Evolutionary conservation across 2,888 invertebrate species (phyloP).

Genomic region (Cataglyphis rosenhaueri): DNA sequence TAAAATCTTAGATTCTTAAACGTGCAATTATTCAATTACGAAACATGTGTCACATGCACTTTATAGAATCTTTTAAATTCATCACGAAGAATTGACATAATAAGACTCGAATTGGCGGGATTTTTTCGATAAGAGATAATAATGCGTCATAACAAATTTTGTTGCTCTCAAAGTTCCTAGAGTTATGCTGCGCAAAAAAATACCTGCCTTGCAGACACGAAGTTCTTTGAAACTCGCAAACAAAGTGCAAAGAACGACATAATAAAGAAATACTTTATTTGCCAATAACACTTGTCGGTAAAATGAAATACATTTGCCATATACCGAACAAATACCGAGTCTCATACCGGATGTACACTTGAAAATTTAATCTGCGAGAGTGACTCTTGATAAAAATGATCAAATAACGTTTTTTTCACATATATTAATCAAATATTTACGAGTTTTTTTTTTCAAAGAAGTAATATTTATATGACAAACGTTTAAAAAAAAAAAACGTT

Average conservation of each 20-base stretch:
- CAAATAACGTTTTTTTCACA: background rate
- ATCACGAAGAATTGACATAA: background rate
- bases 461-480: background rate
- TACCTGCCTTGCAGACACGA: background rate
- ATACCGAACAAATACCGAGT: conserved; percentile 26
- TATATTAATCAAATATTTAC: background rate
- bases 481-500: background rate
- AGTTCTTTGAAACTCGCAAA: background rate
- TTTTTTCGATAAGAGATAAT: background rate
- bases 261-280: conserved; percentile 12
- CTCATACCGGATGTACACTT: conserved; percentile 27
- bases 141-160: background rate
- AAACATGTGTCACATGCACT: background rate
- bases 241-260: conserved; percentile 13
- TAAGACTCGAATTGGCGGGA: background rate
- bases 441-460: background rate
- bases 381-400: background rate
- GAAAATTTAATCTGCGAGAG: conserved; percentile 23
- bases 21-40: background rate
- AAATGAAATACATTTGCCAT: conserved; percentile 25
- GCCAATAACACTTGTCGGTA: background rate
- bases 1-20: background rate
- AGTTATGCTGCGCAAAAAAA: background rate
- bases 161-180: background rate
- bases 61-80: background rate